Percentiles rank a stretch among this genome's conserved stretches.
Conservation (phyloP, 2,797 vertebrate genomes). For the Adelosebastes latens region DNA sequence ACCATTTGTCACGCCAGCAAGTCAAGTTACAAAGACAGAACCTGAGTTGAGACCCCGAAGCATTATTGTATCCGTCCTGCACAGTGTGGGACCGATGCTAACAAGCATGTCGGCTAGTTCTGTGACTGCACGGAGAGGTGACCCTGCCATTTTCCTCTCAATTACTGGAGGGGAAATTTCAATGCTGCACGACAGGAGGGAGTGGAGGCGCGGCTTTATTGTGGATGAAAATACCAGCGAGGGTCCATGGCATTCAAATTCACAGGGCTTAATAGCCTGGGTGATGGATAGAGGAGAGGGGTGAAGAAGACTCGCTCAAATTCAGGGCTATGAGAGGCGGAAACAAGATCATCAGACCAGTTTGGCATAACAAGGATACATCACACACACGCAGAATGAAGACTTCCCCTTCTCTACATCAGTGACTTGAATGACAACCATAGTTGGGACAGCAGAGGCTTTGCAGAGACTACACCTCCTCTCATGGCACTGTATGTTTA, state of each 20-base stretch:
- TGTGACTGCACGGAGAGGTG: slow-evolving; percentile 35
- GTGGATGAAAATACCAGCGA: slow-evolving; percentile 59
- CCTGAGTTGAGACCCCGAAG: neutral
- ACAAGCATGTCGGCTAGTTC: slow-evolving; percentile 33
- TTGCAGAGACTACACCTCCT: neutral
- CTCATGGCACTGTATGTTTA: slow-evolving; percentile 5
- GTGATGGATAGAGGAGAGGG: slow-evolving; percentile 23
- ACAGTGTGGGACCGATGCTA: slow-evolving; percentile 19
- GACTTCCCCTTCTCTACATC: slow-evolving; percentile 20
- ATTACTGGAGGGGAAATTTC: slow-evolving; percentile 48
- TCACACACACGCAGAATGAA: slow-evolving; percentile 12
- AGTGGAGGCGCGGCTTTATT: slow-evolving; percentile 4
- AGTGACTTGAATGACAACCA: slow-evolving; percentile 41
- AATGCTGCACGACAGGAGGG: slow-evolving; percentile 15
- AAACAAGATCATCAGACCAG: slow-evolving; percentile 36
- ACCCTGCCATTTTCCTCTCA: slow-evolving; percentile 49
- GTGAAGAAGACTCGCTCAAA: slow-evolving; percentile 8
- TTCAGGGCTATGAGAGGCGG: slow-evolving; percentile 9
- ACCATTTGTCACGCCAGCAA: slow-evolving; percentile 2
- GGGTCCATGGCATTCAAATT: slow-evolving; percentile 46
- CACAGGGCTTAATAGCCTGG: slow-evolving; percentile 31
- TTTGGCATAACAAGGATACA: slow-evolving; percentile 22
- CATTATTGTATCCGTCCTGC: slow-evolving; percentile 4
- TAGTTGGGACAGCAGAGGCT: neutral
- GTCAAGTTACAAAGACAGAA: slow-evolving; percentile 19